Evolutionary conservation across 2,888 invertebrate species (phyloP), one percentile per base, ranked within the genome.

Genomic region (Plebejus anna): DNA sequence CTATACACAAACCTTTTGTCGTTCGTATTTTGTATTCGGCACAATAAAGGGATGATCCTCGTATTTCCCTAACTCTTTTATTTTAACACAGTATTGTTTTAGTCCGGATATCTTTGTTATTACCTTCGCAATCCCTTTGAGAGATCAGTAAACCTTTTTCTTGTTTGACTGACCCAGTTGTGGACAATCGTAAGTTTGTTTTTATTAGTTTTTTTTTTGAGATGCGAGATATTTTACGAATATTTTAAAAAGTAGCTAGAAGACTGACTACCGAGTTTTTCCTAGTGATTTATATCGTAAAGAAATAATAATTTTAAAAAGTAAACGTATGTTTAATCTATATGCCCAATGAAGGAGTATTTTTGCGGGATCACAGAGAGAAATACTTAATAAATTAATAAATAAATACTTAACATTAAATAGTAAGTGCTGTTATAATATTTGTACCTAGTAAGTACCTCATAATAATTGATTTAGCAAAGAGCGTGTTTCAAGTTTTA

Each of bases 21-120:
- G 9, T 71, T 71, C 42, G 47, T 47, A 28, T 47, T 72, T 28
- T 13, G 72, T 72, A 72, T 22, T 42, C n/a, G 51, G 4, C 28
- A 47, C 47, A 72, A 51, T 85, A 87, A 89, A 87, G 82, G 88
- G 88, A 89, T 89, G 81, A 88, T 87, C 87, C 88, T 84, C 85
- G 88, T 90, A 88, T 89, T 90, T 88, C 87, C 87, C 88, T 89
- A 88, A 86, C 88, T 84, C 87, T 87, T 87, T 81, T 51, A 72
- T 66, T 36, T 66, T 22, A 36, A 32, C 61, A 32, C 66, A 6
- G 66, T 32, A 16, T 66, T 61, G 61, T 66, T 66, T 32, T 66
- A 66, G 28, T 66, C 13, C 5, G 51, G 28, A 32, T 51, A 73
- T 73, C 73, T 28, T 28, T 55, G 55, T 51, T 72, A 72, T 72